Conservation (phyloP, 2,797 vertebrate species). For the Sebastolobus altivelis region DNA sequence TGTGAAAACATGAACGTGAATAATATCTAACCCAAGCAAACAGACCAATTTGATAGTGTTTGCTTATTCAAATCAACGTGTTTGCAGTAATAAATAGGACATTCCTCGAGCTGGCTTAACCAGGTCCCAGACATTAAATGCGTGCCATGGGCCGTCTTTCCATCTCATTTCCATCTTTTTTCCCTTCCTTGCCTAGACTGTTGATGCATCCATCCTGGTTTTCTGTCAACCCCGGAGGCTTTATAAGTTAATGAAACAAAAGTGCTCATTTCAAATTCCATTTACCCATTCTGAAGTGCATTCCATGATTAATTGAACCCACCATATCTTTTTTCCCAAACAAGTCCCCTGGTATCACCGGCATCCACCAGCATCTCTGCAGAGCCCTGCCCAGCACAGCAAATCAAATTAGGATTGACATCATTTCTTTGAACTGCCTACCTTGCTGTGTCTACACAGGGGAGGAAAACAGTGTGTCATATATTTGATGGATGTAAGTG, state of each 20-base stretch:
- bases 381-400: constrained; percentile 13
- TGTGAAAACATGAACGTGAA: not conserved
- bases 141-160: constrained; percentile 29
- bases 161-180: constrained; percentile 48
- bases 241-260: constrained; percentile 72
- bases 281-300: constrained; percentile 64
- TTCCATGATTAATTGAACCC: constrained; percentile 60
- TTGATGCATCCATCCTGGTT: constrained; percentile 45
- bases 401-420: constrained; percentile 70
- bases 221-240: constrained; percentile 49
- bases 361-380: constrained; percentile 34
- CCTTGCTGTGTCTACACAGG: constrained; percentile 22
- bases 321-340: constrained; percentile 25
- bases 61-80: constrained; percentile 15
- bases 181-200: not conserved
- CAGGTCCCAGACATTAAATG: constrained; percentile 24
- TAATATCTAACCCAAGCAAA: not conserved
- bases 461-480: constrained; percentile 14
- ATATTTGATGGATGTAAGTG: constrained; percentile 59
- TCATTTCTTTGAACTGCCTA: constrained; percentile 46
- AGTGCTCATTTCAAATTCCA: constrained; percentile 72
- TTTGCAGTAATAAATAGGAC: constrained; percentile 40
- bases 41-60: constrained; percentile 9
- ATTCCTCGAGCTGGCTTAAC: constrained; percentile 13
- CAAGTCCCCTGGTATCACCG: constrained; percentile 41